Conservation (phyloP, 2,888 invertebrate species). For the Pycnomerus fuliginosus region DNA sequence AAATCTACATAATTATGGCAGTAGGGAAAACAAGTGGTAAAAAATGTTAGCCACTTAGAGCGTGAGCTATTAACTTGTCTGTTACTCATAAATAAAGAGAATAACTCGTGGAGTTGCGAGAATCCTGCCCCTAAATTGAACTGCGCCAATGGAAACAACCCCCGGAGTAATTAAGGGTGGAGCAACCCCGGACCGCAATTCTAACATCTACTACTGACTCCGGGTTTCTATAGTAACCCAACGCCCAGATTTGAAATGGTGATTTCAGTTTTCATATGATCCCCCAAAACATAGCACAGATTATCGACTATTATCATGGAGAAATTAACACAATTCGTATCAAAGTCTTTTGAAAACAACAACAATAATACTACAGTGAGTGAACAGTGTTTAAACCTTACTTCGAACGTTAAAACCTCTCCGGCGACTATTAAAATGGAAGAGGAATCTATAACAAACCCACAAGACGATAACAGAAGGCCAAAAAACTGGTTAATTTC, state of each 20-base stretch:
- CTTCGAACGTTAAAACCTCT: conserved; percentile 18
- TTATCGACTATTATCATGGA: conserved; percentile 63
- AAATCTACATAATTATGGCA: conserved; percentile 51
- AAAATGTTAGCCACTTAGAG: conserved; percentile 52
- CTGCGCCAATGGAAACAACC: conserved; percentile 31
- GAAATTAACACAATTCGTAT: conserved; percentile 88
- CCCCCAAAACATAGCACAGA: conserved; percentile 45
- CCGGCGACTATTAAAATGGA: conserved; percentile 42
- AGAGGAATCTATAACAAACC: conserved; percentile 32
- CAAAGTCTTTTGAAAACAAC: conserved; percentile 76
- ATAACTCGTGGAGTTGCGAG: conserved; percentile 36
- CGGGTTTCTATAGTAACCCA: conserved; percentile 49
- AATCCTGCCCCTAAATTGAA: conserved; percentile 43
- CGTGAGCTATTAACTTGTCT: conserved; percentile 51
- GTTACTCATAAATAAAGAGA: conserved; percentile 39
- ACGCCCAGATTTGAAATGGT: conserved; percentile 48
- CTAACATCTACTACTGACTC: conserved; percentile 40
- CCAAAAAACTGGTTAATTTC: conserved; percentile 53
- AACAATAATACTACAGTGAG: conserved; percentile 45
- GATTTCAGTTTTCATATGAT: conserved; percentile 48
- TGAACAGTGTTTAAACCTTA: conserved; percentile 43
- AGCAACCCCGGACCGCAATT: conserved; percentile 41
- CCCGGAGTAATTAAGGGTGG: conserved; percentile 39
- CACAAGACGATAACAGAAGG: conserved; percentile 37
- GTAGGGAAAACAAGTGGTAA: conserved; percentile 50